phyloP scores from a whole-genome alignment of 1,140 invertebrate genomes.

The Tachypleus tridentatus region DNA sequence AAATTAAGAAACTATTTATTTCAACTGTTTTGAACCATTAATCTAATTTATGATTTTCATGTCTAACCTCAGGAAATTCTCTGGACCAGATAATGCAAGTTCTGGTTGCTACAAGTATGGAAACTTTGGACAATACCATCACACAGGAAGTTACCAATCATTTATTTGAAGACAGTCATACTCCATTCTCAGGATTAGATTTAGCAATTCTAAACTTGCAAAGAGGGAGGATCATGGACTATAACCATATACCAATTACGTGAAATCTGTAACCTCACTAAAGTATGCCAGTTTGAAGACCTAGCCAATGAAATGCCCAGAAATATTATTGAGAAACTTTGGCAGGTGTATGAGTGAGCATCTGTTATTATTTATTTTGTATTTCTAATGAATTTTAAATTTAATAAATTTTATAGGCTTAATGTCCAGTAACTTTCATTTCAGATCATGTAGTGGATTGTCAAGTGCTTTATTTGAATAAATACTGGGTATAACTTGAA shows the following conservation, averaged over 20 bases:
- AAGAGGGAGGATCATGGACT: slow-evolving; percentile 38
- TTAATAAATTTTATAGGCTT: no score
- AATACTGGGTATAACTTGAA: no score
- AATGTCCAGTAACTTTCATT: background rate
- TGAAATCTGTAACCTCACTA: slow-evolving; percentile 65
- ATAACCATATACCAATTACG: slow-evolving; percentile 32
- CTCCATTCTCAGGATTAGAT: slow-evolving; percentile 51
- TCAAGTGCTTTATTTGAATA: no score
- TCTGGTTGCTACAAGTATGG: slow-evolving; percentile 77
- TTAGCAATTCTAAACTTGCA: slow-evolving; percentile 32
- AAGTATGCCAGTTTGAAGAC: slow-evolving; percentile 56
- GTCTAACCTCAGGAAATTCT: slow-evolving; percentile 39
- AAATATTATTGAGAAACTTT: slow-evolving; percentile 38
- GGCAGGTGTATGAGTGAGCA: slow-evolving; percentile 35
- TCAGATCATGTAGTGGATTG: slow-evolving; percentile 41
- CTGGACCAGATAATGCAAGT: slow-evolving; percentile 82
- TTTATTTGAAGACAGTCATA: slow-evolving; percentile 73
- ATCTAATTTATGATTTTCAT: no score
- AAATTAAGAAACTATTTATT: no score
- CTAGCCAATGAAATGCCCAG: slow-evolving; percentile 48
- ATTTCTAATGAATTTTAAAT: no score
- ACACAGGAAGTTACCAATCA: slow-evolving; percentile 90
- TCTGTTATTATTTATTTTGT: no score
- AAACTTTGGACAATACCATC: slow-evolving; percentile 82
- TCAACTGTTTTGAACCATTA: no score